These are phyloP conservation scores for Smittia sp. DNA, from an alignment of 2,888 invertebrate species.

Conservation along the genomic window DNA sequence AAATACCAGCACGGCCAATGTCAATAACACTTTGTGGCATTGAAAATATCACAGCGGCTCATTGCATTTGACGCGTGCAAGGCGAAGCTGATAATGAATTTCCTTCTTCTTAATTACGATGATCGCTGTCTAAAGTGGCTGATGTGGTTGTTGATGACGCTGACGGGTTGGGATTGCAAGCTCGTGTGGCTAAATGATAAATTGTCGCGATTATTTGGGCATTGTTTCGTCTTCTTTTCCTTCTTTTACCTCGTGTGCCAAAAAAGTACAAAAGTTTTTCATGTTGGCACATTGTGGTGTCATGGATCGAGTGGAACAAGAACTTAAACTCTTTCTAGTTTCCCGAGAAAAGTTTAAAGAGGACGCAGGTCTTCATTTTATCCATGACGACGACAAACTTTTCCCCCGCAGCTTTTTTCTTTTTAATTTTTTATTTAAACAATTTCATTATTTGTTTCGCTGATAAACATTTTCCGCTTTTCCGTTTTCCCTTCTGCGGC, in stretches of 20 bases:
- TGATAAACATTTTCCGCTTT: too few relatives aligned
- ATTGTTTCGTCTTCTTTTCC: neutral
- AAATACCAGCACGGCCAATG: slow-evolving; percentile 26
- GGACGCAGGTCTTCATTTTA: too few relatives aligned
- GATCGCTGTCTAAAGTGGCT: neutral
- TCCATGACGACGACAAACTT: too few relatives aligned
- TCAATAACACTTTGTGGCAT: slow-evolving; percentile 38
- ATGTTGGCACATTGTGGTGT: neutral
- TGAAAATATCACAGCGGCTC: slow-evolving; percentile 3
- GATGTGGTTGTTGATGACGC: neutral
- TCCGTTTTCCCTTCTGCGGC: too few relatives aligned
- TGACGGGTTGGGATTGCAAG: neutral
- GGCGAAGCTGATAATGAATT: slow-evolving; percentile 1
- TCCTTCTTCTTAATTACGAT: neutral
- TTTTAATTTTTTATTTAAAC: too few relatives aligned
- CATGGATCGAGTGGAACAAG: neutral
- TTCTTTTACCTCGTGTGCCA: neutral
- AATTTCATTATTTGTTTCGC: too few relatives aligned
- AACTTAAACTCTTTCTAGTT: too few relatives aligned
- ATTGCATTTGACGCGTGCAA: neutral
- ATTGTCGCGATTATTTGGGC: slow-evolving; percentile 1
- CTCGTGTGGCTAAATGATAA: neutral
- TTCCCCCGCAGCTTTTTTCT: neutral
- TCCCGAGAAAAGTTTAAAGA: too few relatives aligned
- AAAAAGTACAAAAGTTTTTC: neutral